Evolutionary conservation across 2,888 invertebrate species (phyloP), one percentile per base, ranked within the genome.

Genomic region (Anthoptus insignis): DNA sequence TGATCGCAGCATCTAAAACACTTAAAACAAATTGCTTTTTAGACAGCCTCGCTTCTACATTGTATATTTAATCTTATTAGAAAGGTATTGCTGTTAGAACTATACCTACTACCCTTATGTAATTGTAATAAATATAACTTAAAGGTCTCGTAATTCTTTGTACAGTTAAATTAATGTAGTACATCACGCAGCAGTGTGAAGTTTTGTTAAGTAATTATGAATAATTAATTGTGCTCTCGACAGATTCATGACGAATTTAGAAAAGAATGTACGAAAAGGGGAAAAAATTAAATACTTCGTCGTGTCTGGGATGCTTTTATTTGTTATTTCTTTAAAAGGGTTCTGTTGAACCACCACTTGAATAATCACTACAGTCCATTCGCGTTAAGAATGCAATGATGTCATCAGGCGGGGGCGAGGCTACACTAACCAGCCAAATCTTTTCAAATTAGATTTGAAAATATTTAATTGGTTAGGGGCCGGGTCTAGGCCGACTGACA

Each of bases 231-330:
- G 91, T 93, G 91, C 92, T 92, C 92, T 89, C 87, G 88, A 89
- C 88, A 89, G 88, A 91, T 91, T 87, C 87, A 90, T 89, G 91
- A 92, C 92, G 92, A 93, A 93, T 91, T 91, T 91, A 91, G 92
- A 91, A 91, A 89, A 90, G 86, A 91, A 85, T 93, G 93, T 93
- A 93, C 87, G 91, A 89, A 90, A 92, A 60, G 42, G 86, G 85
- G 80, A 89, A 90, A 88, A 89, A 87, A 91, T 90, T 92, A 92
- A 93, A 93, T 92, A 91, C 84, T 92, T 93, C 93, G 93, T 93
- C 93, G 92, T 93, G 92, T 93, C 93, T 84, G 79, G 79, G 85
- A 81, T 29, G 27, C 49, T 64, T 57, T 64, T 50, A 64, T 64
- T 64, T 57, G n/a, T n/a, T n/a, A n/a, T n/a, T n/a, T n/a, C n/a